Base-by-base conservation (phyloP, 2,888 invertebrate species). In the Ectemnius cavifrons region DNA sequence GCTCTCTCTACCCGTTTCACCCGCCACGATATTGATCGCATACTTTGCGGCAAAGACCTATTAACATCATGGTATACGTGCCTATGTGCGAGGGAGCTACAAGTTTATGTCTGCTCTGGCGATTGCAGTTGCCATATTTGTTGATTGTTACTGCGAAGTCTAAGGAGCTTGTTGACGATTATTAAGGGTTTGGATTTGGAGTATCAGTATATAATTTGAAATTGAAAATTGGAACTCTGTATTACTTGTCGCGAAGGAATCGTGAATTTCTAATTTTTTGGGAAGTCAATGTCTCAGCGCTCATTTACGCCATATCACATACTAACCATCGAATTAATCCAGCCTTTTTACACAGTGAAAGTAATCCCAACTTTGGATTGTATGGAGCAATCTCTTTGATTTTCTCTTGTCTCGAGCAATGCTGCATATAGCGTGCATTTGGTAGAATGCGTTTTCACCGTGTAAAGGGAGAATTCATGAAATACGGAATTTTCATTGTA, bases 81-180 rank as follows among this genome's bases (percentile, higher is more conserved):
- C 13, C n/a, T 52, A 52, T 52, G 49, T 73, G 45, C 57, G 18
- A 37, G 5, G 37, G n/a, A 59, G 58, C 65, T 14, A 58, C 57
- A 67, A 18, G 23, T 60, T 75, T 67, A 75, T 73, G 67, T 82
- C 77, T 69, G 77, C 73, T 81, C 67, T 71, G 57, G 18, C 16
- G 62, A 63, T 59, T 16, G 61, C 63, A 52, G 67, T 52, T 56
- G 57, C 45, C 70, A 84, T 59, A 70, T 67, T 77, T 82, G 84
- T 82, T 84, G 59, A 77, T 84, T 82, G 82, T 82, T 84, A 63
- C 63, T 49, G 79, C 28, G 68, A 63, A 68, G 16, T 75, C 63
- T 67, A 67, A 63, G 45, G 58, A 77, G 72, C 71, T 78, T 84
- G 73, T 79, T 71, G 64, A 63, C 75, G 67, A 59, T 71, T 71